These are phyloP conservation scores for Entomyzon cyanotis DNA, from an alignment of 2,113 vertebrate genomes.

Conservation along the genomic window DNA sequence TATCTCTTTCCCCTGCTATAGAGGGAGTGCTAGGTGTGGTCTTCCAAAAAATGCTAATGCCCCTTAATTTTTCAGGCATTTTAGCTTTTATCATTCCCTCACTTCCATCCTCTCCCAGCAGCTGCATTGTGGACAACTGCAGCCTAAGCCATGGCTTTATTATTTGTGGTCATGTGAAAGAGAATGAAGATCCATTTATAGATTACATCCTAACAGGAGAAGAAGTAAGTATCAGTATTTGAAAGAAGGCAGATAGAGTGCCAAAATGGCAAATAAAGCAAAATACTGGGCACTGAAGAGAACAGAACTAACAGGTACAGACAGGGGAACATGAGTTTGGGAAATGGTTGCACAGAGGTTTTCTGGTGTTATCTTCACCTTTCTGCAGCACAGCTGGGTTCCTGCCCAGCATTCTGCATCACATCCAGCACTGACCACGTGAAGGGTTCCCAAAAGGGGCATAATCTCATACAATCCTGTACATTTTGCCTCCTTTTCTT, in stretches of 20 bases:
- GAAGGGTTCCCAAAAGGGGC: background rate
- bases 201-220: background rate
- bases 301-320: background rate
- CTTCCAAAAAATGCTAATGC: background rate
- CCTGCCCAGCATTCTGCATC: background rate
- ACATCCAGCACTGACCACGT: rapidly evolving
- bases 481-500: background rate
- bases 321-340: rapidly evolving
- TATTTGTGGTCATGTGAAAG: background rate
- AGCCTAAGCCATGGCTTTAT: background rate
- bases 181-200: background rate
- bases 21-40: background rate
- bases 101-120: background rate
- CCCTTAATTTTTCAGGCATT: background rate
- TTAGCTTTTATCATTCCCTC: background rate
- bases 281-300: background rate
- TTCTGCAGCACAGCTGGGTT: background rate
- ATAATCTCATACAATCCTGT: background rate
- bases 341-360: background rate
- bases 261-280: background rate
- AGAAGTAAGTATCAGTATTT: background rate
- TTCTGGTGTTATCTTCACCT: background rate
- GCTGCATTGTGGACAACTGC: background rate
- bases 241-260: background rate
- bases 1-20: rapidly evolving